Base-by-base conservation (phyloP, 2,888 invertebrate species). In the Heliconius erato region DNA sequence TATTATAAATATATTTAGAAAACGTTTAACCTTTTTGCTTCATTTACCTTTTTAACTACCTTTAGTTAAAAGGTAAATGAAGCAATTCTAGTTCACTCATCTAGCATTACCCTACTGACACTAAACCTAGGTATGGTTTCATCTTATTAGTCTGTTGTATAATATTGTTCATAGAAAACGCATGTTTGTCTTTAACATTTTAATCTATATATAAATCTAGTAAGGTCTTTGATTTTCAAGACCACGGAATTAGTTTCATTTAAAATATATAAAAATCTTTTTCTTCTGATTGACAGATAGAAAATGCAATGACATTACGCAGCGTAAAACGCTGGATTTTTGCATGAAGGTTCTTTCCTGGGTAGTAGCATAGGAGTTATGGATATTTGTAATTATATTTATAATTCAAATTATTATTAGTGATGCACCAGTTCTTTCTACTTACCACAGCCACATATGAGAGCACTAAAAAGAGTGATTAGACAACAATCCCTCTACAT, bases 101-200 rank as follows among this genome's bases (percentile, higher is more conserved):
- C 76, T 63, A 63, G 76, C n/a, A 81, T 81, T 81, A 81, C 28
- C 81, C 81, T 32, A 78, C 71, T 81, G 72, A 78, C 81, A 72
- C 65, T 69, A 74, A 77, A 63, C 72, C 54, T 54, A n/a, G 26
- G 35, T 59, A 65, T 14, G 81, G 81, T 78, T 72, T 81, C 81
- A 71, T 79, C 79, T 79, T 72, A 72, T 79, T 79, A 79, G 79
- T 63, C 28, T 71, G 40, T 44, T n/a, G 76, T 16, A 63, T 59
- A 59, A 49, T 72, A 49, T 44, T 72, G 26, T 72, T 72, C 16
- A 40, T 71, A 71, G 19, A 28, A 26, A 72, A 49, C 26, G 40
- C 71, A n/a, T 26, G 26, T 26, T 44, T n/a, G 44, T 44, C 26
- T 72, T 67, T n/a, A 63, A 63, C 11, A 63, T n/a, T n/a, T 63